phyloP scores from a whole-genome alignment of 2,113 vertebrate species.

The Cryptoleucopteryx plumbea region DNA sequence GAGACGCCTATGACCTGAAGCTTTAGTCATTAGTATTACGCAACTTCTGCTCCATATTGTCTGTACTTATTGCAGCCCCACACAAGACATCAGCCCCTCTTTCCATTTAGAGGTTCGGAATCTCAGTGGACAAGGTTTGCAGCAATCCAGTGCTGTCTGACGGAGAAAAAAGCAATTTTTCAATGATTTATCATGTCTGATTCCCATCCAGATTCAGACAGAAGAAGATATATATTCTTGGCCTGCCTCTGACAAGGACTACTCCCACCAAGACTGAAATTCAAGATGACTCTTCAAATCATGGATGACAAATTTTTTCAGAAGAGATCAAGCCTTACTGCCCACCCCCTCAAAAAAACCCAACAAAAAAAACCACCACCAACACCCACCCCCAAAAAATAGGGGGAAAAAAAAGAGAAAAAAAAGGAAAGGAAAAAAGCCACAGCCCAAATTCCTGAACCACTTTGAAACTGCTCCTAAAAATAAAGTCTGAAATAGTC shows the following conservation, averaged over 20 bases:
- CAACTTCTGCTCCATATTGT: neutral
- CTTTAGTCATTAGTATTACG: neutral
- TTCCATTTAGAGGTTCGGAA: neutral
- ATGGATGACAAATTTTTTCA: neutral
- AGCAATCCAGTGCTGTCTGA: neutral
- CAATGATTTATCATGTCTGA: neutral
- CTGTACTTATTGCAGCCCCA: neutral
- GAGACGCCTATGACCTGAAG: neutral
- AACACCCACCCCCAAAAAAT: too few species aligned
- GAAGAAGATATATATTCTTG: neutral
- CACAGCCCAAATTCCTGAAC: neutral
- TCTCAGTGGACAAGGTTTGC: neutral
- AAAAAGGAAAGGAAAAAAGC: neutral
- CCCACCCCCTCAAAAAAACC: too few species aligned
- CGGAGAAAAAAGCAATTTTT: neutral
- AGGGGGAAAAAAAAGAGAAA: fast-evolving
- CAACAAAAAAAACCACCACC: neutral
- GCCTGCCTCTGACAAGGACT: neutral
- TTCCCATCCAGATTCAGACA: neutral
- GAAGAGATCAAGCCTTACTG: neutral
- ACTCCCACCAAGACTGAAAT: neutral
- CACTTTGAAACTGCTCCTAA: neutral
- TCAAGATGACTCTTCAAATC: neutral
- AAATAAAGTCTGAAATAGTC: neutral
- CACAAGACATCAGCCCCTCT: neutral